A percentile compares a stretch with the other conserved stretches of the same genome.
Conservation (phyloP, 2,797 vertebrate genomes). For the Lagorchestes hirsutus region DNA sequence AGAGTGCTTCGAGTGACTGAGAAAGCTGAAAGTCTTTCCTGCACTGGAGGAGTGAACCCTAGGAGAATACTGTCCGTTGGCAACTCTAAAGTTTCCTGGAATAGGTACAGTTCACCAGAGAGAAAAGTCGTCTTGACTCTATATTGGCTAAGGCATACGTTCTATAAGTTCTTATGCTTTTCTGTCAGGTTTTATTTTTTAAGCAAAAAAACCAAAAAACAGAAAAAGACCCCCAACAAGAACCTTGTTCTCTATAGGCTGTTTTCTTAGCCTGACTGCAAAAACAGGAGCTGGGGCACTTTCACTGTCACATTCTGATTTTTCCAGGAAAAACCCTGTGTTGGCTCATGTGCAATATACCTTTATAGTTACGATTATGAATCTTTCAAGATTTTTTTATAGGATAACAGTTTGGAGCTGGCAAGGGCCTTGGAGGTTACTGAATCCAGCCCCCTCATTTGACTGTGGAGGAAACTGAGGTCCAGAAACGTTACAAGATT, state of each 20-base stretch:
- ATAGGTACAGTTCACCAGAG: background rate
- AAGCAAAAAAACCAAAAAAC: background rate
- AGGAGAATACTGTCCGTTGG: background rate
- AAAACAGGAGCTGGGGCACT: background rate
- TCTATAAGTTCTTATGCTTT: background rate
- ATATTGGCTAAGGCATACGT: background rate
- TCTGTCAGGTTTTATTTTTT: background rate
- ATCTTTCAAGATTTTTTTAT: background rate
- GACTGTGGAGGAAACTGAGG: background rate
- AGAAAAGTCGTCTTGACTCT: background rate
- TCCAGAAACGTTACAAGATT: background rate
- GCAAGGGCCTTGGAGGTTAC: background rate
- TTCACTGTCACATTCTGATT: background rate
- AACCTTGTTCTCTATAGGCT: background rate
- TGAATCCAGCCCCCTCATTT: background rate
- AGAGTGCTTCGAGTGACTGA: background rate
- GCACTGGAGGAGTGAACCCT: background rate
- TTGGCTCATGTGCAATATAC: background rate
- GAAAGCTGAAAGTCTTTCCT: background rate
- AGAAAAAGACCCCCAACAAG: background rate
- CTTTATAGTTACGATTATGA: background rate
- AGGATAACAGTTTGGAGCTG: background rate
- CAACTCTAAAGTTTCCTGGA: background rate
- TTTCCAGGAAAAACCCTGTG: background rate
- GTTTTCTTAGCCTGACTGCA: background rate